These are phyloP conservation scores for Cheumatopsyche charites DNA, from an alignment of 1,140 invertebrate species.

Conservation along the genomic window DNA sequence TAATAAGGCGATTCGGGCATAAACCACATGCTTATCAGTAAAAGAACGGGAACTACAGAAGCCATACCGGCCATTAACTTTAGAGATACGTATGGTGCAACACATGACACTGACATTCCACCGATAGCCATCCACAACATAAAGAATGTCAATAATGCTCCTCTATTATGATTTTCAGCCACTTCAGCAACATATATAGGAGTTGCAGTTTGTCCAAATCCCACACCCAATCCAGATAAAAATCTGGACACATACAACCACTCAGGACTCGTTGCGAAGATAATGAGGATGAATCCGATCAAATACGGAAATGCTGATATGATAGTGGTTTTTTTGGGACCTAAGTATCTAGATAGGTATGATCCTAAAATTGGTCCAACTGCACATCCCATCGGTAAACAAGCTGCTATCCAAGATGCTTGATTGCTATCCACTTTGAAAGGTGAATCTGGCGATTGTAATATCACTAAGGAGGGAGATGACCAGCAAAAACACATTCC, in stretches of 20 bases:
- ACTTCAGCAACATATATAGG: slow-evolving; percentile 47
- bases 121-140: slow-evolving; percentile 37
- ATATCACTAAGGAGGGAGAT: slow-evolving; percentile 44
- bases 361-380: slow-evolving; percentile 48
- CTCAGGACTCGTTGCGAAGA: slow-evolving; percentile 50
- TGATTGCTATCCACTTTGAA: slow-evolving; percentile 44
- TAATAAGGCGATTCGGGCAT: slow-evolving; percentile 46
- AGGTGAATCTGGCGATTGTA: slow-evolving; percentile 35
- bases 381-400: slow-evolving; percentile 45
- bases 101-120: slow-evolving; percentile 38
- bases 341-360: slow-evolving; percentile 50
- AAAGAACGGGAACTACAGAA: slow-evolving; percentile 40
- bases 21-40: slow-evolving; percentile 36
- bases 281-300: slow-evolving; percentile 52
- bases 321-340: slow-evolving; percentile 53
- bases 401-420: slow-evolving; percentile 48
- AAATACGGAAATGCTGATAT: slow-evolving; percentile 50
- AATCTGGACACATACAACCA: slow-evolving; percentile 46
- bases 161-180: slow-evolving; percentile 46
- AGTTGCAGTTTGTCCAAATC: slow-evolving; percentile 46
- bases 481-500: slow-evolving; percentile 47
- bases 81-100: slow-evolving; percentile 41
- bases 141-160: slow-evolving; percentile 44
- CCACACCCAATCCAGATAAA: slow-evolving; percentile 44
- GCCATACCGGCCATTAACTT: slow-evolving; percentile 44